These are phyloP conservation scores for Argentina silus DNA, from an alignment of 2,797 vertebrate genomes.

Conservation along the genomic window DNA sequence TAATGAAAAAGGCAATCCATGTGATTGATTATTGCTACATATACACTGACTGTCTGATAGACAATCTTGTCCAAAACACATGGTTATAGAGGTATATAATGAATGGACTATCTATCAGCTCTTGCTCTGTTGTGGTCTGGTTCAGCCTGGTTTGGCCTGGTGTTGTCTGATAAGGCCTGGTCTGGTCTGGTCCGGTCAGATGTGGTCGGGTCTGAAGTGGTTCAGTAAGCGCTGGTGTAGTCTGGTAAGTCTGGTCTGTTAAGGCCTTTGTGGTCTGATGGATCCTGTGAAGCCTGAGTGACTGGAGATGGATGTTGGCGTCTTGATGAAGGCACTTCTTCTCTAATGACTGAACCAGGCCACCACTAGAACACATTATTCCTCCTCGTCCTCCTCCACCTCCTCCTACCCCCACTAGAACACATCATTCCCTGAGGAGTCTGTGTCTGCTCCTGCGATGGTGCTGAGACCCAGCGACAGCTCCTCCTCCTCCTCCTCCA, in stretches of 20 bases:
- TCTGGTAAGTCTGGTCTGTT: too few species aligned
- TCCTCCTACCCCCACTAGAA: conserved; percentile 63
- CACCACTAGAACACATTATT: conserved; percentile 74
- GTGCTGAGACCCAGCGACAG: conserved; percentile 60
- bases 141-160: background rate
- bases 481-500: conserved; percentile 39
- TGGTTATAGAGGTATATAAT: background rate
- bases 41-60: background rate
- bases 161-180: background rate
- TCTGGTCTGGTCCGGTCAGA: background rate
- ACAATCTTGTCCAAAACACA: background rate
- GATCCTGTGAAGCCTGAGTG: background rate
- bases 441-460: conserved; percentile 39
- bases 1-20: background rate
- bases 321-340: conserved; percentile 5
- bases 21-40: background rate
- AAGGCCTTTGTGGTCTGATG: background rate
- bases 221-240: background rate
- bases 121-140: background rate
- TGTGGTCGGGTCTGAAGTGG: background rate
- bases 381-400: conserved; percentile 6
- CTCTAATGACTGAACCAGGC: background rate
- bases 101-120: background rate
- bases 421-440: conserved; percentile 76
- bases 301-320: background rate